Evolutionary conservation across 2,113 vertebrate genomes (phyloP).

Genomic region (Orycteropus afer): DNA sequence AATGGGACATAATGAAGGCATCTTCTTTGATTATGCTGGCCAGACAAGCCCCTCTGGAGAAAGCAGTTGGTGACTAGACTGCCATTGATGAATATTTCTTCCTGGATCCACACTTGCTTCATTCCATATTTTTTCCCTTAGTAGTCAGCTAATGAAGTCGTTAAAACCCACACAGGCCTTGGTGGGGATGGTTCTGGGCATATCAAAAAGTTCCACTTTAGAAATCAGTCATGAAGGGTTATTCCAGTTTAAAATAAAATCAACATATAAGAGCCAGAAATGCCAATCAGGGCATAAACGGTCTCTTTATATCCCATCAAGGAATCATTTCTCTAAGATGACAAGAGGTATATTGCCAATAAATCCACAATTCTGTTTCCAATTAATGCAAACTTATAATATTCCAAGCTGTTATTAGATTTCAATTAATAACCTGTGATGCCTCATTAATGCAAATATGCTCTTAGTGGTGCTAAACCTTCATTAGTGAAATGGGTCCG

Average conservation of each 20-base stretch:
- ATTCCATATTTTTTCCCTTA: background rate
- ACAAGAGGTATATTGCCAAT: conserved; percentile 77
- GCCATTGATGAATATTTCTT: background rate
- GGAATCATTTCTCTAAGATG: conserved; percentile 67
- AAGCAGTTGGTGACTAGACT: background rate
- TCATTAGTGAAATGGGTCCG: conserved; percentile 72
- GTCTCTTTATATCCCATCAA: conserved; percentile 56
- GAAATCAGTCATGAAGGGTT: background rate
- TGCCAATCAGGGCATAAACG: conserved; percentile 37
- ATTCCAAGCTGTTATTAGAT: conserved; percentile 76
- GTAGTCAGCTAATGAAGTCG: background rate
- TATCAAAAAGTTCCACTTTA: background rate
- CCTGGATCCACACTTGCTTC: background rate
- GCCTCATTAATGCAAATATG: conserved; percentile 79
- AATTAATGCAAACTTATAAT: conserved; percentile 77
- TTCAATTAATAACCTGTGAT: conserved; percentile 81
- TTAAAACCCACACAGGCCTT: background rate
- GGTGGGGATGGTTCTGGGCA: background rate
- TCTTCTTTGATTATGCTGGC: background rate
- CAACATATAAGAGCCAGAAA: conserved; percentile 18
- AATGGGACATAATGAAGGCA: background rate
- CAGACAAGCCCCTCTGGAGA: background rate
- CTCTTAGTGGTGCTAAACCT: conserved; percentile 71
- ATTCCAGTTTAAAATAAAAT: conserved; percentile 54
- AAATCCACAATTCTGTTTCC: conserved; percentile 77